These are phyloP conservation scores for Lasioglossum oenotherae DNA, from an alignment of 2,888 invertebrate species.

Conservation along the genomic window DNA sequence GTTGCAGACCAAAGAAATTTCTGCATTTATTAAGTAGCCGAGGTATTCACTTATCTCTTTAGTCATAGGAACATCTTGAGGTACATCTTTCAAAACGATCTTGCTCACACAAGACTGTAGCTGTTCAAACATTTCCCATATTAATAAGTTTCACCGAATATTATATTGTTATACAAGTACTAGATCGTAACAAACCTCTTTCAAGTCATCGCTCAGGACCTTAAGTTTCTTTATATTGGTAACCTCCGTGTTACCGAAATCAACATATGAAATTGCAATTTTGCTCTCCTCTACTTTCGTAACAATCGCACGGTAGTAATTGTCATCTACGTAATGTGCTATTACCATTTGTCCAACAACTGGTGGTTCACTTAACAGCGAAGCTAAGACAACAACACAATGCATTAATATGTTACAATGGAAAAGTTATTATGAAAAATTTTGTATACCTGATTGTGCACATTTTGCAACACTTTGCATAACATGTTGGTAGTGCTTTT, in stretches of 20 bases:
- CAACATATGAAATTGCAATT: slow-evolving; percentile 76
- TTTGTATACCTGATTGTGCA: slow-evolving; percentile 70
- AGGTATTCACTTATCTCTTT: slow-evolving; percentile 73
- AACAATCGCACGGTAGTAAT: slow-evolving; percentile 81
- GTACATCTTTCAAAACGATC: slow-evolving; percentile 73
- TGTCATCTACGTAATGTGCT: slow-evolving; percentile 75
- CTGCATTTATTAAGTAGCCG: slow-evolving; percentile 64
- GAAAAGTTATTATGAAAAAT: slow-evolving; percentile 1
- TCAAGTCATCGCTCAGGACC: slow-evolving; percentile 73
- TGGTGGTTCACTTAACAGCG: slow-evolving; percentile 69
- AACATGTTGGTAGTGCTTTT: slow-evolving; percentile 69
- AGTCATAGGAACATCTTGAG: slow-evolving; percentile 72
- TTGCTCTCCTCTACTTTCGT: slow-evolving; percentile 63
- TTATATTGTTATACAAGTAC: neutral
- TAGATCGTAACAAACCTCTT: slow-evolving; percentile 65
- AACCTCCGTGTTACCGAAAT: slow-evolving; percentile 80
- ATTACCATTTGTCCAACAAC: slow-evolving; percentile 77
- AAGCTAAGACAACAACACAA: slow-evolving; percentile 59
- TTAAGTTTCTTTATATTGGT: slow-evolving; percentile 68
- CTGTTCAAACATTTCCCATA: slow-evolving; percentile 49
- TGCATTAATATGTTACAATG: neutral
- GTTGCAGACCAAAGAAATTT: slow-evolving; percentile 69
- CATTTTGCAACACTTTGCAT: slow-evolving; percentile 76
- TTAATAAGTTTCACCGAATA: neutral
- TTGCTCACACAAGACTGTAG: slow-evolving; percentile 64